A percentile compares a stretch with the other conserved stretches of the same genome.
phyloP scores from a whole-genome alignment of 2,113 vertebrate species.

The Anoura caudifer region DNA sequence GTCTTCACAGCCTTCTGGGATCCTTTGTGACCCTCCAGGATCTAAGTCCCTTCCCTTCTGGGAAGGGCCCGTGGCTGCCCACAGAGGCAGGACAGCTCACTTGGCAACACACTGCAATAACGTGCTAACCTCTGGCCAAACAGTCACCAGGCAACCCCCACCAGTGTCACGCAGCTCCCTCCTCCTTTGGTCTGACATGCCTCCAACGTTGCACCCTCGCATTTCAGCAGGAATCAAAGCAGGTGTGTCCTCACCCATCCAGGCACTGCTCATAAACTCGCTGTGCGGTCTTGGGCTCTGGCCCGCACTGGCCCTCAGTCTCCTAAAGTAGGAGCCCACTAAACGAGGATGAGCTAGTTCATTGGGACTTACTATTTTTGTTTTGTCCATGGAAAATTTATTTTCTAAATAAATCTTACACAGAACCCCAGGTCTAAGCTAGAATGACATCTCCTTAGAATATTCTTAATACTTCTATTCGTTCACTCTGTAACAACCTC shows the following conservation, averaged over 20 bases:
- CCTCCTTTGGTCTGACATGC: not conserved
- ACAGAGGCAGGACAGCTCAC: constrained; percentile 27
- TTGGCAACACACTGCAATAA: constrained; percentile 31
- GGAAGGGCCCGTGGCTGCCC: not conserved
- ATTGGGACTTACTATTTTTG: not conserved
- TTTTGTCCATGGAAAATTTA: not conserved
- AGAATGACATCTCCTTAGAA: not conserved
- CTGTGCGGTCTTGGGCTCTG: not conserved
- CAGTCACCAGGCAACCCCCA: not conserved
- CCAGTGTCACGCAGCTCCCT: not conserved
- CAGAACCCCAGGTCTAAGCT: not conserved
- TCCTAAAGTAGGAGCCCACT: no score
- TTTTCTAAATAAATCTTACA: not conserved
- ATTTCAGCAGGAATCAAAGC: not conserved
- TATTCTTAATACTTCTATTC: not conserved
- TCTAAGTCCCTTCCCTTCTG: constrained; percentile 58
- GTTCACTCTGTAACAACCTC: not conserved
- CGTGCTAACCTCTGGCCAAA: not conserved
- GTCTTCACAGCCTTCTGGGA: constrained; percentile 43
- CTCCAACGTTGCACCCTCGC: not conserved
- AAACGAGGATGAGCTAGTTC: not conserved
- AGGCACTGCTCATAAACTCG: not conserved
- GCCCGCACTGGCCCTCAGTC: not conserved
- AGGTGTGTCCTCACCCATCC: not conserved
- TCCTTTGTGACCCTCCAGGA: constrained; percentile 24